These are phyloP conservation scores for Trissolcus japonicus DNA, from an alignment of 2,888 invertebrate genomes.

Conservation along the genomic window DNA sequence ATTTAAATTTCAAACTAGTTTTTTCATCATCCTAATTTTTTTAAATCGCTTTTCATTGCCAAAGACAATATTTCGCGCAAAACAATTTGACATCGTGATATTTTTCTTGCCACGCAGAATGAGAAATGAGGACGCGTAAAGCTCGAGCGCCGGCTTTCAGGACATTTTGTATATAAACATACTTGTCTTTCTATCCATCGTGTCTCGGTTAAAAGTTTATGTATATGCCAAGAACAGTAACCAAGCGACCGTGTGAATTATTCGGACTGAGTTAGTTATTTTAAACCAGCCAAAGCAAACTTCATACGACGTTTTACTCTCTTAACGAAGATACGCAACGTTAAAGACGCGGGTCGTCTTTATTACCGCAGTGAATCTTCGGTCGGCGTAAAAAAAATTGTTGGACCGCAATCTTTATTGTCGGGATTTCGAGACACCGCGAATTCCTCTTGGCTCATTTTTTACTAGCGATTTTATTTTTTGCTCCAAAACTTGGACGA, in stretches of 20 bases:
- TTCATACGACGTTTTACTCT: slow-evolving; percentile 65
- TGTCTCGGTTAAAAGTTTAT: slow-evolving; percentile 57
- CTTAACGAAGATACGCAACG: slow-evolving; percentile 69
- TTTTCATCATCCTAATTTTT: not conserved
- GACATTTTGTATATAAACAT: slow-evolving; percentile 56
- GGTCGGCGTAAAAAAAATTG: slow-evolving; percentile 59
- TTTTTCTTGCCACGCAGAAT: slow-evolving; percentile 20
- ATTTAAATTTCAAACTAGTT: not conserved
- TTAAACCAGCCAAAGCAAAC: slow-evolving; percentile 73
- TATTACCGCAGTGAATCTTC: slow-evolving; percentile 70
- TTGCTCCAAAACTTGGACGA: slow-evolving; percentile 7
- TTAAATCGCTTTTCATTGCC: not conserved
- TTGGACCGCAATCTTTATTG: slow-evolving; percentile 52
- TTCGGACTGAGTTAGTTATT: slow-evolving; percentile 69
- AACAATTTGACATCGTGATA: not conserved
- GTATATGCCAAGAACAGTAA: slow-evolving; percentile 57
- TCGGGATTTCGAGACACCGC: slow-evolving; percentile 44
- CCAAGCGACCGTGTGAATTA: slow-evolving; percentile 70
- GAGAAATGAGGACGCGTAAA: slow-evolving; percentile 42
- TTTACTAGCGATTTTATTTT: slow-evolving; percentile 20
- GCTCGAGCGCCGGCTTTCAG: slow-evolving; percentile 20
- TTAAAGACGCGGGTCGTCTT: slow-evolving; percentile 66
- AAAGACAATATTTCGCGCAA: not conserved
- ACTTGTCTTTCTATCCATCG: slow-evolving; percentile 53
- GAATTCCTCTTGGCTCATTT: slow-evolving; percentile 32